Evolutionary conservation across 2,888 invertebrate species (phyloP).

Genomic region (Argynnis bischoffii): DNA sequence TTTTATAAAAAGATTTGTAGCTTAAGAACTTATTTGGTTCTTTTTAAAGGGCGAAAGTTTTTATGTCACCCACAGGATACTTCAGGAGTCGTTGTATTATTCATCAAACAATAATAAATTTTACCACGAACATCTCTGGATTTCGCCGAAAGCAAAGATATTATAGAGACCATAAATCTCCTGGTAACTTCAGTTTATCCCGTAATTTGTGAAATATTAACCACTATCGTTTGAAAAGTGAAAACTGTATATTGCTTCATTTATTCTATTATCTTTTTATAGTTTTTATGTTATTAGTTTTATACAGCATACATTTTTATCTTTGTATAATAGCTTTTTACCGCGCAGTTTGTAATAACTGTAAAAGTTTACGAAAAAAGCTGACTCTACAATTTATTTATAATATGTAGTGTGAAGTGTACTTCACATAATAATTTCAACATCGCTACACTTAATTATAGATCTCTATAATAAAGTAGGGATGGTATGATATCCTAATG

Average conservation of each 20-base stretch:
- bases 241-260: background rate
- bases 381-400: no score
- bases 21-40: slow-evolving; percentile 14
- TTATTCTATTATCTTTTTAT: no score
- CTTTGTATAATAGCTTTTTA: no score
- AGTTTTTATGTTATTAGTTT: no score
- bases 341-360: no score
- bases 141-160: slow-evolving; percentile 11
- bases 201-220: slow-evolving; percentile 27
- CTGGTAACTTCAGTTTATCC: slow-evolving; percentile 19
- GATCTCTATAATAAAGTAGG: no score
- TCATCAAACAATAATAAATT: slow-evolving; percentile 31
- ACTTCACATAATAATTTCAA: no score
- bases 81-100: slow-evolving; percentile 23
- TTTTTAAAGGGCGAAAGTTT: slow-evolving; percentile 15
- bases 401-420: no score
- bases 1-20: slow-evolving; percentile 7
- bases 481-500: no score
- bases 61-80: slow-evolving; percentile 14
- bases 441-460: no score
- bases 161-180: slow-evolving; percentile 24
- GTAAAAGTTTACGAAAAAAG: no score
- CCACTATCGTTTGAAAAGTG: slow-evolving; percentile 14
- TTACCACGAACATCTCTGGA: slow-evolving; percentile 18
- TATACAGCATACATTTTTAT: no score